These are phyloP conservation scores for Beris morrisii DNA, from an alignment of 2,888 invertebrate genomes.

Conservation along the genomic window DNA sequence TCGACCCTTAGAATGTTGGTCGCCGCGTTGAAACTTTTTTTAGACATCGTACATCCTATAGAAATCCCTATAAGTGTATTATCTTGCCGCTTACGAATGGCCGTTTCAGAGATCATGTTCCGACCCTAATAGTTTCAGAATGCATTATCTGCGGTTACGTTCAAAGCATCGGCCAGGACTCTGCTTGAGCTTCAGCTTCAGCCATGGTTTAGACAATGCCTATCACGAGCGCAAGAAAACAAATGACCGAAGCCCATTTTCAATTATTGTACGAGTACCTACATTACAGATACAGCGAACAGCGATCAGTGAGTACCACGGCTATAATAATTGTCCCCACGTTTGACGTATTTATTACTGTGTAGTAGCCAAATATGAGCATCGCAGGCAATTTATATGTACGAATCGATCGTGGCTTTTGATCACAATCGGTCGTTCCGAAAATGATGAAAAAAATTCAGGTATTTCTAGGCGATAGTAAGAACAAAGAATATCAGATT, in stretches of 20 bases:
- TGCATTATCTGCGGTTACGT: slow-evolving; percentile 10
- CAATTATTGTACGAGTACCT: neutral
- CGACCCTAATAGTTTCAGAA: neutral
- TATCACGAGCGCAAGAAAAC: slow-evolving; percentile 13
- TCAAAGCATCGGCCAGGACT: neutral
- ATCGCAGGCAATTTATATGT: neutral
- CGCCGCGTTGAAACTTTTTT: too few relatives aligned
- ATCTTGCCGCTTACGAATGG: too few relatives aligned
- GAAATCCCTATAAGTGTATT: too few relatives aligned
- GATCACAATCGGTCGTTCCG: slow-evolving; percentile 23
- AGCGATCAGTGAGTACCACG: slow-evolving; percentile 8
- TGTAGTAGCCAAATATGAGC: neutral
- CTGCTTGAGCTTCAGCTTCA: neutral
- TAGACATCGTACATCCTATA: too few relatives aligned
- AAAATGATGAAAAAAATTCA: slow-evolving; percentile 15
- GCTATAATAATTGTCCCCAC: slow-evolving; percentile 14
- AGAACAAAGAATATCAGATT: too few relatives aligned
- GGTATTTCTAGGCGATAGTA: too few relatives aligned
- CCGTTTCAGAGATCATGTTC: too few relatives aligned
- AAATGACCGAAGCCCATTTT: slow-evolving; percentile 26
- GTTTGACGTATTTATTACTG: slow-evolving; percentile 29
- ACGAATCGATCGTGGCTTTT: neutral
- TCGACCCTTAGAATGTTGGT: too few relatives aligned
- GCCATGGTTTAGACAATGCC: slow-evolving; percentile 13
- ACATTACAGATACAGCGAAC: neutral